Percentiles rank a stretch among this genome's conserved stretches.
phyloP scores from a whole-genome alignment of 2,113 vertebrate species.

The Etheostoma spectabile region DNA sequence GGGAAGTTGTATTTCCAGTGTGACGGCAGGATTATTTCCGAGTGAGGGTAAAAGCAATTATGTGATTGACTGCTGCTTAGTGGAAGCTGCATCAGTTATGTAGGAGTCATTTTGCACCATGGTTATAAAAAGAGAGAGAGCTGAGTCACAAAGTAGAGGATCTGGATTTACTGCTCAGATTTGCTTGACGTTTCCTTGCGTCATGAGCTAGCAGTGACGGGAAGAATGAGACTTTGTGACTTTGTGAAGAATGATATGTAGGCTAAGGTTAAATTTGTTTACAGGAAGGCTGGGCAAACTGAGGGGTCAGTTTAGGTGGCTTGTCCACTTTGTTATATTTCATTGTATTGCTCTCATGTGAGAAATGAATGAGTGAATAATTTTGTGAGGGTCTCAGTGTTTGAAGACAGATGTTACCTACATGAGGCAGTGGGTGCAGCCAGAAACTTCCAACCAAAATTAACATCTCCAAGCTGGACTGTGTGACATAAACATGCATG shows the following conservation, averaged over 20 bases:
- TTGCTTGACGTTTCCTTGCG: slow-evolving; percentile 14
- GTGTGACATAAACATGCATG: slow-evolving; percentile 40
- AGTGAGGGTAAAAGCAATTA: slow-evolving; percentile 62
- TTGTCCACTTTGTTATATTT: background rate
- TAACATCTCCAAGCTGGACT: slow-evolving; percentile 44
- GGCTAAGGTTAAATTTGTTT: slow-evolving; percentile 23
- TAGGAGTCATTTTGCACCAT: slow-evolving; percentile 47
- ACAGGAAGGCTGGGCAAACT: background rate
- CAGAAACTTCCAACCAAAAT: slow-evolving; percentile 52
- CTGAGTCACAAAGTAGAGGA: slow-evolving; percentile 38
- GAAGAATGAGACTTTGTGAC: slow-evolving; percentile 28
- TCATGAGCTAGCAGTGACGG: slow-evolving; percentile 23
- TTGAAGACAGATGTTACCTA: slow-evolving; percentile 78
- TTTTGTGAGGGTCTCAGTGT: background rate
- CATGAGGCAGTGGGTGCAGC: slow-evolving; percentile 65
- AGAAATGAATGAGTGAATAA: background rate
- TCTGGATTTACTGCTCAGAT: slow-evolving; percentile 42
- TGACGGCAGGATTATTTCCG: slow-evolving; percentile 57
- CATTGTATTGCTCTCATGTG: background rate
- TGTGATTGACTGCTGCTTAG: slow-evolving; percentile 63
- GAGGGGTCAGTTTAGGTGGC: background rate
- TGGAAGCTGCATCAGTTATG: slow-evolving; percentile 50
- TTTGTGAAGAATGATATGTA: slow-evolving; percentile 5
- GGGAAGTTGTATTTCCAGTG: slow-evolving; percentile 45
- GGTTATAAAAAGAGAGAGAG: slow-evolving; percentile 44